Evolutionary conservation across 2,797 vertebrate species (phyloP), one percentile per base, ranked within the genome.

Genomic region (Pelobates cultripes): DNA sequence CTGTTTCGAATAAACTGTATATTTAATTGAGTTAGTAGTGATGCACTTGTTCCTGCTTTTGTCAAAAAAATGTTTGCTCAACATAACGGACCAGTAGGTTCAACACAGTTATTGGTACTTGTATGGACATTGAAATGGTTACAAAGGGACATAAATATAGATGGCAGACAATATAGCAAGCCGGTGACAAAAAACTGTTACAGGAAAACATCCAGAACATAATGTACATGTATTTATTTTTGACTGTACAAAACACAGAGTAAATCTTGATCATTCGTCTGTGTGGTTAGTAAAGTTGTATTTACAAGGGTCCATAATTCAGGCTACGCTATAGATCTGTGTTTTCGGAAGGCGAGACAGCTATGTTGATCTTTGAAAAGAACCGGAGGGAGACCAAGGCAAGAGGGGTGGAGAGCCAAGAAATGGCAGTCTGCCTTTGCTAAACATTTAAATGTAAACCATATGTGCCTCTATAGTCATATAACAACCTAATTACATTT

Each of bases 401-500:
- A 88, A 83, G 84, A 85, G 80, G 85, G 85, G 86, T 84, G 79
- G 86, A 77, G 5, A 44, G 63, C 77, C 73, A 86, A 73, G 84
- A 76, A 82, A 78, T 88, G 88, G 83, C 73, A 14, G 84, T 77
- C 67, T 75, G 85, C 87, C 83, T 86, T 87, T 87, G 82, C 88
- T 88, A 68, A 72, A 79, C 79, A 0, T 85, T 79, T 84, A 88
- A 82, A 84, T 84, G 57, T 15, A 75, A 84, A 84, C 82, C 82
- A 79, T 87, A 87, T 93, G 91, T 87, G 82, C 84, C 77, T 87
- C 43, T 87, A 88, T 6, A 89, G 87, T 77, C 86, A 91, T 89
- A 90, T 88, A 87, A 90, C 88, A 85, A 86, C 88, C 87, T 90
- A 90, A 87, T 87, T 90, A 90, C 91, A 92, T 85, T 64, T 89